A percentile compares a stretch with the other conserved stretches of the same genome.
Conservation (phyloP, 2,888 invertebrate species). For the Monopis laevigella region DNA sequence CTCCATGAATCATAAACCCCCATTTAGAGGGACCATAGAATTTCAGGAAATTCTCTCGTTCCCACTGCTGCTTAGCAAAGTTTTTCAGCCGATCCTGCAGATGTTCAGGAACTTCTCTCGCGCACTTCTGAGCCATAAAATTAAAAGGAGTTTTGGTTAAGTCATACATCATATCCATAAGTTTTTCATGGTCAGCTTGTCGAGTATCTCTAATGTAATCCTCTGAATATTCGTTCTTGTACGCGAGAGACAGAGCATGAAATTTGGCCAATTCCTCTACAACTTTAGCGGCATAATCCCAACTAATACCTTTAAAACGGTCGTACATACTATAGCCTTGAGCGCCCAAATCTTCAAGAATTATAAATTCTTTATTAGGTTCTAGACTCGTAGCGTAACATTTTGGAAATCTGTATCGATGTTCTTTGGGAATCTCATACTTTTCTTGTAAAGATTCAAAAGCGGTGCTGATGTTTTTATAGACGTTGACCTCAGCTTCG, state of each 20-base stretch:
- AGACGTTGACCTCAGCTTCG: constrained; percentile 27
- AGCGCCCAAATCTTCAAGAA: constrained; percentile 33
- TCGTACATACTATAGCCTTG: constrained; percentile 27
- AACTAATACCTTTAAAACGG: constrained; percentile 29
- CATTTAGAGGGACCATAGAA: constrained; percentile 24
- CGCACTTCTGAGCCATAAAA: constrained; percentile 12
- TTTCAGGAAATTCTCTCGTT: constrained; percentile 18
- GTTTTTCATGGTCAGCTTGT: constrained; percentile 16
- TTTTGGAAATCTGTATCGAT: constrained; percentile 27
- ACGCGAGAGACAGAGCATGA: constrained; percentile 42
- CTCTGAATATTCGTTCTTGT: constrained; percentile 32
- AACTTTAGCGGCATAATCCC: constrained; percentile 30
- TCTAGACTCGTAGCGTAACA: constrained; percentile 27
- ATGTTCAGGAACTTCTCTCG: constrained; percentile 25
- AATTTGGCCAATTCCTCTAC: constrained; percentile 32
- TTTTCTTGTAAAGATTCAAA: constrained; percentile 26
- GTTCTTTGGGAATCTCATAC: constrained; percentile 22
- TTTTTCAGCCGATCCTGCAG: constrained; percentile 23
- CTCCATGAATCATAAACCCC: constrained; percentile 29
- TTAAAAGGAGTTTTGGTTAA: constrained; percentile 12
- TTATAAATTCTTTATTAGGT: constrained; percentile 28
- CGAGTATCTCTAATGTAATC: constrained; percentile 16
- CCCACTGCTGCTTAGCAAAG: constrained; percentile 18
- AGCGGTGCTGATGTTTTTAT: constrained; percentile 20
- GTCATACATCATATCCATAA: neutral